Percentiles rank a stretch among this genome's conserved stretches.
Evolutionary conservation across 2,797 vertebrate genomes (phyloP).

Genomic region (Presbytis comata): DNA sequence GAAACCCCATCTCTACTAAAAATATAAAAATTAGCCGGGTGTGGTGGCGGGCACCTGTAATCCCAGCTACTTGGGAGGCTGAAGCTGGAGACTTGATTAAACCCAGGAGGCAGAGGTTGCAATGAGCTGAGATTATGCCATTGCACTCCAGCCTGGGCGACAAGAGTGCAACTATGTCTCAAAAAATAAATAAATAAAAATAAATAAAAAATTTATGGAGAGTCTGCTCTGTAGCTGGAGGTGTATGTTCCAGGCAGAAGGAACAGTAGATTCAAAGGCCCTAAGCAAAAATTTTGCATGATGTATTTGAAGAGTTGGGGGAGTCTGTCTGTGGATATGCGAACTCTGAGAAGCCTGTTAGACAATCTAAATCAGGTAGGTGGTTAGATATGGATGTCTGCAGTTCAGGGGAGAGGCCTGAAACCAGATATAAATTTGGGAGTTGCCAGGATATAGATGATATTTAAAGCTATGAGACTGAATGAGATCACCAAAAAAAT

Average conservation of each 20-base stretch:
- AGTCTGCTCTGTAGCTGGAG: not conserved
- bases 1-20: not conserved
- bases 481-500: not conserved
- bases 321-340: not conserved
- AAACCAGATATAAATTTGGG: not conserved
- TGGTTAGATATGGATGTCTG: not conserved
- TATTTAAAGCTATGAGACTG: constrained; percentile 29
- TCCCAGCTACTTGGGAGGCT: not conserved
- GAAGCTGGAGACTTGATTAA: not conserved
- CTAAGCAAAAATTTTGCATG: not conserved
- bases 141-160: not conserved
- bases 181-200: not conserved
- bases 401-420: not conserved
- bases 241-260: not conserved
- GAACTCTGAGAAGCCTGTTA: not conserved
- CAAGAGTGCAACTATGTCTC: not conserved
- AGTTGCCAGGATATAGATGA: not conserved
- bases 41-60: not conserved
- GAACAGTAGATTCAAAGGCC: not conserved
- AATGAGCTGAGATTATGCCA: not conserved
- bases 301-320: not conserved
- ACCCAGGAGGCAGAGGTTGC: not conserved
- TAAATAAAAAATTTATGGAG: not conserved
- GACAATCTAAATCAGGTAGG: not conserved
- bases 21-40: not conserved